Evolutionary conservation across 2,888 invertebrate genomes (phyloP).

Genomic region (Charanyca ferruginea): DNA sequence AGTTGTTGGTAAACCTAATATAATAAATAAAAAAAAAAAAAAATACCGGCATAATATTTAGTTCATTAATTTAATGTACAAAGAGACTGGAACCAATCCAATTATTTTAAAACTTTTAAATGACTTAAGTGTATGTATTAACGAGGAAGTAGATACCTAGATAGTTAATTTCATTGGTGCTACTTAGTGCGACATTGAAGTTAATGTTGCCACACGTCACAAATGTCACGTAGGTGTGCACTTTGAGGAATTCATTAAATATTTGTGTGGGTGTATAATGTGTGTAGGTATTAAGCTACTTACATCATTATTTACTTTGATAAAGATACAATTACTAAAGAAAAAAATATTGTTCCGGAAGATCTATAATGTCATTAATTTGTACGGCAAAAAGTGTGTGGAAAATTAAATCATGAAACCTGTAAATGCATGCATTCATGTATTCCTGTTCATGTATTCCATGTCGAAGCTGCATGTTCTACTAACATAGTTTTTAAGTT

Average conservation of each 20-base stretch:
- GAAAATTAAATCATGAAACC: too few relatives aligned
- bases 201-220: constrained; percentile 12
- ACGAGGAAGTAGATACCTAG: neutral
- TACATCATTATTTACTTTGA: neutral
- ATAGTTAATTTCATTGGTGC: neutral
- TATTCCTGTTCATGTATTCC: too few relatives aligned
- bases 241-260: constrained; percentile 16
- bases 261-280: neutral
- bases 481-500: too few relatives aligned
- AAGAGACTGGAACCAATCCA: neutral
- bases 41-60: too few relatives aligned
- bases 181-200: constrained; percentile 7
- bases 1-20: too few relatives aligned
- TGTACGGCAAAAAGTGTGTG: too few relatives aligned
- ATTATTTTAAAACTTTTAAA: neutral
- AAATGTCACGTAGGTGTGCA: constrained; percentile 15
- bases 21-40: too few relatives aligned
- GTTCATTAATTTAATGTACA: neutral
- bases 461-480: too few relatives aligned
- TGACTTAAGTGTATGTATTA: neutral
- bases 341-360: neutral
- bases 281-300: neutral
- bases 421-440: too few relatives aligned
- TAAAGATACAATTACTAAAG: neutral
- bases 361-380: too few relatives aligned